phyloP scores from a whole-genome alignment of 2,888 invertebrate genomes.

The Lampropteryx suffumata region DNA sequence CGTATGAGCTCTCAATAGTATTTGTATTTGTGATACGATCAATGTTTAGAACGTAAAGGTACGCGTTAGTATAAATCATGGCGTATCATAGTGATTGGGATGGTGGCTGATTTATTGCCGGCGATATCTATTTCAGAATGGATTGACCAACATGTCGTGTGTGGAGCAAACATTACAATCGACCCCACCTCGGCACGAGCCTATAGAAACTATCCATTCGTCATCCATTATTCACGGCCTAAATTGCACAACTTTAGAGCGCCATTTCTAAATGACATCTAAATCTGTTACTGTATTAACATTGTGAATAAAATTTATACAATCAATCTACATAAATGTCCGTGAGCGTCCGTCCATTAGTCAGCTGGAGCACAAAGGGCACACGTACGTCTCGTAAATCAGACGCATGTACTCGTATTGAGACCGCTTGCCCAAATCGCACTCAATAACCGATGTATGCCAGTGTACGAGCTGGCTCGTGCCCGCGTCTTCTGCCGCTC shows the following conservation, averaged over 20 bases:
- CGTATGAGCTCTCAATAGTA: not conserved
- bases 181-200: constrained; percentile 74
- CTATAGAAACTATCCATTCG: constrained; percentile 75
- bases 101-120: constrained; percentile 34
- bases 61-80: constrained; percentile 17
- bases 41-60: not conserved
- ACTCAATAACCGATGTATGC: constrained; percentile 69
- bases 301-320: constrained; percentile 83
- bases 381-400: constrained; percentile 82
- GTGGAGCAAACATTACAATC: constrained; percentile 56
- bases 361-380: constrained; percentile 80
- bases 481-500: constrained; percentile 31
- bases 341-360: constrained; percentile 83
- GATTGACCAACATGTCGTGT: constrained; percentile 45
- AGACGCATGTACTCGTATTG: constrained; percentile 76
- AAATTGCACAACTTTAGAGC: constrained; percentile 83
- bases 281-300: constrained; percentile 83
- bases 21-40: not conserved
- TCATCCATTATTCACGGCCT: constrained; percentile 82
- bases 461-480: constrained; percentile 42
- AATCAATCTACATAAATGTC: constrained; percentile 84
- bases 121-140: constrained; percentile 34
- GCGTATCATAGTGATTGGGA: constrained; percentile 33
- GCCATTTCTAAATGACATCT: constrained; percentile 83
- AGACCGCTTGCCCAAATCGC: constrained; percentile 78